Evolutionary conservation across 2,888 invertebrate genomes (phyloP).

Genomic region (Drosophila cognata): DNA sequence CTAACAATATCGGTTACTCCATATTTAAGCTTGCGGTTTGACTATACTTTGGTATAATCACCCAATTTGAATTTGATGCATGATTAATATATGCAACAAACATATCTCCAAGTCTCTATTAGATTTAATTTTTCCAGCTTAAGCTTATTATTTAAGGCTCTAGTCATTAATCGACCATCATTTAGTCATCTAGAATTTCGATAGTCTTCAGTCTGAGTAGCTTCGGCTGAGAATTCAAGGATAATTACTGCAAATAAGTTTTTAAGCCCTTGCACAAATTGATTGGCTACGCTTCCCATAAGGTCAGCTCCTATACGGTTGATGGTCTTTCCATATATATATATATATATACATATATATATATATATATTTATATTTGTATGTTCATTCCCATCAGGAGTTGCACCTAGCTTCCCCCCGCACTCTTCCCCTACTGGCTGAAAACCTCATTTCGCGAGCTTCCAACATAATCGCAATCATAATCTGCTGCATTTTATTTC

Average conservation of each 20-base stretch:
- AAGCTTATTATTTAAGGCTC: background rate
- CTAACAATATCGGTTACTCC: fast-evolving
- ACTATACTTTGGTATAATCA: fast-evolving
- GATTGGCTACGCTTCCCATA: conserved; percentile 43
- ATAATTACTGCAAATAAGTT: conserved; percentile 23
- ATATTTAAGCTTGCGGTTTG: background rate
- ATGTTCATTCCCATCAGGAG: conserved; percentile 36
- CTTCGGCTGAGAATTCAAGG: background rate
- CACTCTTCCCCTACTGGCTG: background rate
- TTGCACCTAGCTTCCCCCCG: background rate
- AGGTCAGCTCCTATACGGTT: conserved; percentile 37
- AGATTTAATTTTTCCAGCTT: background rate
- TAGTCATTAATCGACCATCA: background rate
- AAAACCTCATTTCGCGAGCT: conserved; percentile 60
- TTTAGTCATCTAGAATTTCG: background rate
- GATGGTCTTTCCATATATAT: conserved; percentile 5
- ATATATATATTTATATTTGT: background rate
- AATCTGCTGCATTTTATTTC: conserved; percentile 83
- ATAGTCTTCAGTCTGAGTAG: background rate
- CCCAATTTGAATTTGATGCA: background rate
- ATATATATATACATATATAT: background rate
- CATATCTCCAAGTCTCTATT: background rate
- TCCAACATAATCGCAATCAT: conserved; percentile 81
- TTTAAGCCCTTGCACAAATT: conserved; percentile 30
- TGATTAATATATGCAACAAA: background rate